Evolutionary conservation across 2,888 invertebrate species (phyloP), one percentile per base, ranked within the genome.

Genomic region (Monochamus alternatus): DNA sequence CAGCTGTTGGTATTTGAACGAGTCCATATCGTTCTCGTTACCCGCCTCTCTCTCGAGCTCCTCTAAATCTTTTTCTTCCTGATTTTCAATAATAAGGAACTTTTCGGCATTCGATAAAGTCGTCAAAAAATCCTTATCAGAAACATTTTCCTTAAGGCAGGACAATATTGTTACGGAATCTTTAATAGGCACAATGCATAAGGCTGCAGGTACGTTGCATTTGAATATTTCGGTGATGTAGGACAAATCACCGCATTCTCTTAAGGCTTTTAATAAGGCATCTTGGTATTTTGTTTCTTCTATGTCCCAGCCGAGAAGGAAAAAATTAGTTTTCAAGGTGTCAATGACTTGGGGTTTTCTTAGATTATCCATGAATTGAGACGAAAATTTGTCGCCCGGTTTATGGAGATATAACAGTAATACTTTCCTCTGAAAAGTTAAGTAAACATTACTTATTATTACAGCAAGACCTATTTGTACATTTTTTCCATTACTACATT

Each of bases 1-100:
- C 75, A 91, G 88, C 82, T 91, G 91, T 80, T 92, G 92, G 84
- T 91, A 87, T 67, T 83, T 80, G 62, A 74, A 71, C 2, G 87
- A 83, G 65, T 84, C 84, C 70, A 79, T 80, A 72, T 85, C 84
- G 72, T 82, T 80, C 31, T 73, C 64, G 51, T 74, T 78, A 22
- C 78, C 47, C 8, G 69, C 73, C 47, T 76, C 70, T 14, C 78
- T 62, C 32, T 70, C 75, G 9, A 76, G 31, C 22, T 73, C 63
- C 47, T 78, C 69, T 44, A 82, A 65, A 70, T 82, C 80, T 32
- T 72, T 60, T 75, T 83, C 83, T 43, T 76, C 63, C 32, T 78
- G 47, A 55, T 81, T 81, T 77, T 85, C 84, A 4, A 44, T 68
- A 9, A 66, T 74, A 22, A 84, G 76, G 67, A 74, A 78, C 12